Base-by-base conservation (phyloP, 2,888 invertebrate species). In the Drepanosiphum platanoidis region DNA sequence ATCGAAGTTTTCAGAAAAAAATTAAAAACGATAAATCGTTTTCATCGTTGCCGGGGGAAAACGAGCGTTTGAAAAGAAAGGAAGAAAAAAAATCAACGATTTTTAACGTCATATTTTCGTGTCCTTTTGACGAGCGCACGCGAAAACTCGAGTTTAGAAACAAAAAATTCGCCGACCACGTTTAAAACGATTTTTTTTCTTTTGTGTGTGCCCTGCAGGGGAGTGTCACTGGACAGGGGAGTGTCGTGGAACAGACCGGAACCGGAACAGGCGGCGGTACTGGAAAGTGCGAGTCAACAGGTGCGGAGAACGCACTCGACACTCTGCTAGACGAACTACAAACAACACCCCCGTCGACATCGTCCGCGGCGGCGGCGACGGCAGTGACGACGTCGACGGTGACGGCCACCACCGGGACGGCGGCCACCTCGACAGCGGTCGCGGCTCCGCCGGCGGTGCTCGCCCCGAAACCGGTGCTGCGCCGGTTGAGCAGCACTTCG, bases 301-400 rank as follows among this genome's bases (percentile, higher is more conserved):
- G 94, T 91, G 92, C 95, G 92, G 96, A 96, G 94, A 97, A 96
- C 94, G 96, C 96, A 93, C 96, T 97, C 95, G 97, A 97, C 94
- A 96, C 96, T 93, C 91, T 97, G 94, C 91, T 97, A 95, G 96
- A 96, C 90, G 96, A 97, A 90, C 92, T 96, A 88, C 96, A 96
- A 91, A 96, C 96, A 52, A 96, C 96, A 84, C 88, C 94, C 84
- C 88, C 94, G 34, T 91, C 95, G 88, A 92, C 95, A 27, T 92
- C 93, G 88, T 90, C 93, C 86, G 93, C 94, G 5, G 92, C 93
- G 36, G 18, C 61, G 39, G 22, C 7, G n/a, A n/a, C 88, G 93
- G 30, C 91, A 95, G 88, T 92, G 95, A n/a, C 92, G 96, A 68
- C 95, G 90, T 95, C 96, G 9, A 95, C 95, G 89, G 95, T 95